These are phyloP conservation scores for Lichenostomus cassidix DNA, from an alignment of 2,113 vertebrate genomes.

Conservation along the genomic window DNA sequence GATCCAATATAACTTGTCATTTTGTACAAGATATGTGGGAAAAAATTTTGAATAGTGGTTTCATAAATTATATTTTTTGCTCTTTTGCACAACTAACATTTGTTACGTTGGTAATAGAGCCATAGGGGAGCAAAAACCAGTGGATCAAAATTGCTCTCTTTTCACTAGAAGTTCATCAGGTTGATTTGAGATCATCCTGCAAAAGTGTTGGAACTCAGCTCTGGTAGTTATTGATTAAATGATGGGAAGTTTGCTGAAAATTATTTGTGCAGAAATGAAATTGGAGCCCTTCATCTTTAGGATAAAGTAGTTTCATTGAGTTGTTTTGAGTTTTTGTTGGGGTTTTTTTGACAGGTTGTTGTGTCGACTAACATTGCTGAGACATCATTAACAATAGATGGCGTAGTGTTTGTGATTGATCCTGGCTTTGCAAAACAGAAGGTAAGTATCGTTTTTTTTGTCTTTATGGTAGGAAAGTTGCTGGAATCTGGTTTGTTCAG, in stretches of 20 bases:
- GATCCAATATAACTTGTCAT: neutral
- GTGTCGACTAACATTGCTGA: conserved; percentile 98
- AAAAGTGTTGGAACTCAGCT: neutral
- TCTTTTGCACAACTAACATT: neutral
- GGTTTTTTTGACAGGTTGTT: conserved; percentile 80
- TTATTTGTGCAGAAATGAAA: neutral
- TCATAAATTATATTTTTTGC: neutral
- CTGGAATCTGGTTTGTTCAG: neutral
- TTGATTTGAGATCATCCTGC: neutral
- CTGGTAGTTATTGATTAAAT: neutral
- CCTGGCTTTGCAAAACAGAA: conserved; percentile 98
- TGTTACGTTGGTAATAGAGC: neutral
- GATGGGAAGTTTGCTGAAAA: neutral
- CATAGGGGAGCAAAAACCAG: neutral
- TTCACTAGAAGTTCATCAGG: neutral
- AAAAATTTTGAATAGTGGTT: neutral
- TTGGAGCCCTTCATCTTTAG: neutral
- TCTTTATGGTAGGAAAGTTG: neutral
- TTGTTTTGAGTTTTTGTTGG: neutral
- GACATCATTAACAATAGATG: conserved; percentile 96
- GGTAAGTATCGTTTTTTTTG: conserved; percentile 66
- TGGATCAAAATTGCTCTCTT: neutral
- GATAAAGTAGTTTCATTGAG: neutral
- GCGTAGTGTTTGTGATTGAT: conserved; percentile 98
- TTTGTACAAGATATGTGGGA: neutral